These are phyloP conservation scores for Euzophera pinguis DNA, from an alignment of 2,888 invertebrate genomes.

Conservation along the genomic window DNA sequence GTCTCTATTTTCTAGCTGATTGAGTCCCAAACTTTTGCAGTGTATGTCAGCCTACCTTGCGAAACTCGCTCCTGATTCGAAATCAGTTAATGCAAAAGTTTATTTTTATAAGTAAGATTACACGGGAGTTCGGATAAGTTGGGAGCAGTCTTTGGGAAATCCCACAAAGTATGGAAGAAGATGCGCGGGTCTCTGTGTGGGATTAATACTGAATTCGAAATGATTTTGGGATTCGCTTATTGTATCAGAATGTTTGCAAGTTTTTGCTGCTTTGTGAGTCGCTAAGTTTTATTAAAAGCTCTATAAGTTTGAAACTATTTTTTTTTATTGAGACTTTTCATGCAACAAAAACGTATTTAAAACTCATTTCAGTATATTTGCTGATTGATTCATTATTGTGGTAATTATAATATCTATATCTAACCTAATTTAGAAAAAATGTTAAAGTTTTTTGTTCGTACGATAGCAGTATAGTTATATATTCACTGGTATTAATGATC, in stretches of 20 bases:
- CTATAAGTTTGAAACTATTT: not conserved
- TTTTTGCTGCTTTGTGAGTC: not conserved
- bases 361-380: too few species aligned
- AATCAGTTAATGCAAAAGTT: slow-evolving; percentile 81
- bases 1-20: slow-evolving; percentile 74
- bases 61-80: slow-evolving; percentile 69
- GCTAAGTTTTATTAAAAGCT: not conserved
- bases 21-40: slow-evolving; percentile 59
- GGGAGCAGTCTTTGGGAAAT: slow-evolving; percentile 65
- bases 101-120: slow-evolving; percentile 82
- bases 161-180: slow-evolving; percentile 70
- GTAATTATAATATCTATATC: too few species aligned
- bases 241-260: slow-evolving; percentile 41
- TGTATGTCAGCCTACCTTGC: slow-evolving; percentile 56
- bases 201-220: slow-evolving; percentile 76
- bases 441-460: too few species aligned
- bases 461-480: too few species aligned
- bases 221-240: slow-evolving; percentile 61
- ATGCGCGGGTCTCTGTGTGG: slow-evolving; percentile 58
- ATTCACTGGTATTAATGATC: too few species aligned
- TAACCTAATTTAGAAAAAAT: too few species aligned
- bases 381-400: too few species aligned
- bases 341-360: too few species aligned
- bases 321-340: too few species aligned
- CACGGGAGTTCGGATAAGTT: slow-evolving; percentile 72